These are phyloP conservation scores for Cotesia chilonis DNA, from an alignment of 1,140 invertebrate species.

Conservation along the genomic window DNA sequence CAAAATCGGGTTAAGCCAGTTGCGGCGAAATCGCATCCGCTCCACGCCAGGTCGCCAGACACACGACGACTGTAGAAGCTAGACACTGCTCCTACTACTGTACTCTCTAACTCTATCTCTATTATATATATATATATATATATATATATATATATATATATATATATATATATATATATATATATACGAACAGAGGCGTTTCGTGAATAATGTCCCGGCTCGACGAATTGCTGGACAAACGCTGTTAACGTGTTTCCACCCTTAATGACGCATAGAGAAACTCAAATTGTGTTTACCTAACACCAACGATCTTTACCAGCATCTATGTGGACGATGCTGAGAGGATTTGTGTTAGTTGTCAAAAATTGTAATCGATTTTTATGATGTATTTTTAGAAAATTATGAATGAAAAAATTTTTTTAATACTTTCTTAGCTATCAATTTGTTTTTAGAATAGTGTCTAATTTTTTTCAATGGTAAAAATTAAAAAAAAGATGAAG, in stretches of 20 bases:
- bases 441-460: no score
- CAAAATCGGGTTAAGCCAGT: conserved; percentile 40
- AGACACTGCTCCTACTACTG: not conserved
- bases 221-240: conserved; percentile 54
- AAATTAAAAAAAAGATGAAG: no score
- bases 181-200: conserved; percentile 38
- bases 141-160: not conserved
- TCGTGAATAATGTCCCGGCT: conserved; percentile 50
- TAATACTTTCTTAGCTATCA: no score
- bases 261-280: conserved; percentile 60
- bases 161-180: not conserved
- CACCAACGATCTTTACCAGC: not conserved
- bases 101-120: not conserved
- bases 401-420: no score
- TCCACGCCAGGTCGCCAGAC: conserved; percentile 29
- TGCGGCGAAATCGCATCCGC: conserved; percentile 24
- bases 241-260: conserved; percentile 54
- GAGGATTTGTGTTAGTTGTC: no score
- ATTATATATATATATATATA: not conserved
- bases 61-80: conserved; percentile 8
- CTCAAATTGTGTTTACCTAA: conserved; percentile 54
- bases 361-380: no score
- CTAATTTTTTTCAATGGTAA: no score
- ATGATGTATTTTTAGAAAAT: no score
- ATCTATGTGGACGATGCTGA: not conserved